Evolutionary conservation across 2,888 invertebrate species (phyloP).

Genomic region (Fissipunctia ypsillon): DNA sequence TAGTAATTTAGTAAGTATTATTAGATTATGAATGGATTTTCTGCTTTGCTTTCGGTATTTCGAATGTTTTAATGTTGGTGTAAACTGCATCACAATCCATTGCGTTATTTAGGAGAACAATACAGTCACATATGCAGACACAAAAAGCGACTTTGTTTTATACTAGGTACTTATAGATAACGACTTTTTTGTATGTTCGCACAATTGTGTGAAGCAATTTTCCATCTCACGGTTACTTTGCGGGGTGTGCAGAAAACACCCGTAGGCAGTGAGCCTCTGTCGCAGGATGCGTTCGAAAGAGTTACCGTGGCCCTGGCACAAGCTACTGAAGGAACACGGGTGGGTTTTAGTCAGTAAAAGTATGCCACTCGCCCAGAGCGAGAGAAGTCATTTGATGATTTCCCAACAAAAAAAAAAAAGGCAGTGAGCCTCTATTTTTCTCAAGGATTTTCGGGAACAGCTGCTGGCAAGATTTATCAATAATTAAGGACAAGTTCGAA

Average conservation of each 20-base stretch:
- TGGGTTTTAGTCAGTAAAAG: too few relatives aligned
- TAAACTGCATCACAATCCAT: not conserved
- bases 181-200: not conserved
- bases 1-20: too few relatives aligned
- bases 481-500: not conserved
- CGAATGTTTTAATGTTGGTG: too few relatives aligned
- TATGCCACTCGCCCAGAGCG: too few relatives aligned
- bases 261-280: not conserved
- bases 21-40: too few relatives aligned
- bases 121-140: not conserved
- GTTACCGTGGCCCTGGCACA: too few relatives aligned
- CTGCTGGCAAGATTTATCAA: not conserved
- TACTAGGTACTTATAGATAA: not conserved
- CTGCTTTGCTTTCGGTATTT: too few relatives aligned
- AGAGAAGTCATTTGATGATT: too few relatives aligned
- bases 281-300: too few relatives aligned
- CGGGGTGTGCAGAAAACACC: not conserved
- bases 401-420: too few relatives aligned
- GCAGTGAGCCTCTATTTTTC: not conserved
- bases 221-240: constrained; percentile 9
- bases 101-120: not conserved
- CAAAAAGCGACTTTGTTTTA: not conserved
- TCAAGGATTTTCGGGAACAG: not conserved
- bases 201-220: constrained; percentile 25
- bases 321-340: too few relatives aligned